Base-by-base conservation (phyloP, 2,888 invertebrate genomes). In the Drosophila antonietae region DNA sequence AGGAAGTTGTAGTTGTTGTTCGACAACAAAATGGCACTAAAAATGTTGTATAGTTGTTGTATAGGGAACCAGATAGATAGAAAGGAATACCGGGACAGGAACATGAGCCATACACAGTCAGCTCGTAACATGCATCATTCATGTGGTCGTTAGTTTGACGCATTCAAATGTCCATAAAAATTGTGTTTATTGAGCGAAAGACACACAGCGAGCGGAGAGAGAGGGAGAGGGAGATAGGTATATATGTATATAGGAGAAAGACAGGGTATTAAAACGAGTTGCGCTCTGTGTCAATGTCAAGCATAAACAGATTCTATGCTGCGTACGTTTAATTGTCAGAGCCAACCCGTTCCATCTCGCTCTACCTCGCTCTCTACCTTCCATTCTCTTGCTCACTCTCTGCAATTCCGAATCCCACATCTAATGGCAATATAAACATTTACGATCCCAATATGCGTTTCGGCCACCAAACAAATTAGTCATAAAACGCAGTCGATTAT, bases 401-500 rank as follows among this genome's bases (percentile, higher is more conserved):
- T 64, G 64, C 68, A 41, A 57, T 72, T 88, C n/a, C 7, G 10
- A 12, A 39, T 55, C n/a, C 55, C 39, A 55, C 49, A 55, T 41
- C 55, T 55, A 55, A 55, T 55, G n/a, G 28, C 41, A 53, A 58
- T 15, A 31, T 18, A 62, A 68, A 44, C 57, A 72, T 71, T 85
- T 83, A 83, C 73, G 68, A 78, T 78, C 64, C 73, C 69, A 62
- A 37, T 74, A 44, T 59, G 56, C 46, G 33, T 15, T 37, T 41
- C 35, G 55, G 57, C 61, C 37, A 63, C 23, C 60, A 66, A 66
- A 46, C 66, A 68, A 80, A 80, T 83, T 81, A 78, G 75, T 69
- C 88, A 84, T 87, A 78, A 83, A 89, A 89, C 64, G 68, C 73
- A 68, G 52, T 69, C 87, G 87, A 87, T 87, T 83, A 88, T 89